These are phyloP conservation scores for Aphelenchoides fujianensis DNA, from an alignment of 1,140 invertebrate genomes.

Conservation along the genomic window DNA sequence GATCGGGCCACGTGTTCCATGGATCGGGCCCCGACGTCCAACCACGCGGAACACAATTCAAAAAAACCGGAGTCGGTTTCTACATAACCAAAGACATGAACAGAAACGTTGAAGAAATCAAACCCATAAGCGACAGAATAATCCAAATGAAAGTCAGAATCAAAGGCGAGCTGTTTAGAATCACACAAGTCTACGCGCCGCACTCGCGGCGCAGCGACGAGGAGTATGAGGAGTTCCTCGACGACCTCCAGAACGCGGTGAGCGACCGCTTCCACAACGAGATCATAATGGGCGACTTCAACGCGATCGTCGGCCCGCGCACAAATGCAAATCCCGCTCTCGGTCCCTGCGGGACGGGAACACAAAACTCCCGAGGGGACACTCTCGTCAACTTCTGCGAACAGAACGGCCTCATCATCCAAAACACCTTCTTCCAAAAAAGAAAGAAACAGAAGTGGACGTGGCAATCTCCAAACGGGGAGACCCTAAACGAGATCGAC, in stretches of 20 bases:
- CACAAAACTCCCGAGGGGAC: slow-evolving; percentile 11
- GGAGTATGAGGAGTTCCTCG: slow-evolving; percentile 24
- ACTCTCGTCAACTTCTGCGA: slow-evolving; percentile 26
- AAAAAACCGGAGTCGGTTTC: too few species aligned
- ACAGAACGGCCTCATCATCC: slow-evolving; percentile 11
- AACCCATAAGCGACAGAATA: too few species aligned
- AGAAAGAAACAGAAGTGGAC: slow-evolving; percentile 11
- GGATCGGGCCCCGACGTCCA: too few species aligned
- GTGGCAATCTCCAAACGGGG: slow-evolving; percentile 6
- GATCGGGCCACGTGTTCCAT: too few species aligned
- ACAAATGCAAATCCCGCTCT: too few species aligned
- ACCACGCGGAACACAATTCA: too few species aligned
- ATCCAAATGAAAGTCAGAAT: too few species aligned
- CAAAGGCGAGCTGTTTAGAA: too few species aligned
- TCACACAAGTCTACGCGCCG: slow-evolving; percentile 26
- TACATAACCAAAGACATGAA: too few species aligned
- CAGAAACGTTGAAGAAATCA: too few species aligned
- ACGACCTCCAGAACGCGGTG: slow-evolving; percentile 16
- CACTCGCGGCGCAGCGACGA: slow-evolving; percentile 14
- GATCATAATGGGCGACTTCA: slow-evolving; percentile 28
- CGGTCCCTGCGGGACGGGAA: slow-evolving; percentile 7
- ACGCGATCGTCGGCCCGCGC: slow-evolving; percentile 8
- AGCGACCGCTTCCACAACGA: neutral
- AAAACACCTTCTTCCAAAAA: slow-evolving; percentile 29
- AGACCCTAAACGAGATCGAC: slow-evolving; percentile 25